Evolutionary conservation across 2,113 vertebrate species (phyloP).

Genomic region (Tetraodon nigroviridis): DNA sequence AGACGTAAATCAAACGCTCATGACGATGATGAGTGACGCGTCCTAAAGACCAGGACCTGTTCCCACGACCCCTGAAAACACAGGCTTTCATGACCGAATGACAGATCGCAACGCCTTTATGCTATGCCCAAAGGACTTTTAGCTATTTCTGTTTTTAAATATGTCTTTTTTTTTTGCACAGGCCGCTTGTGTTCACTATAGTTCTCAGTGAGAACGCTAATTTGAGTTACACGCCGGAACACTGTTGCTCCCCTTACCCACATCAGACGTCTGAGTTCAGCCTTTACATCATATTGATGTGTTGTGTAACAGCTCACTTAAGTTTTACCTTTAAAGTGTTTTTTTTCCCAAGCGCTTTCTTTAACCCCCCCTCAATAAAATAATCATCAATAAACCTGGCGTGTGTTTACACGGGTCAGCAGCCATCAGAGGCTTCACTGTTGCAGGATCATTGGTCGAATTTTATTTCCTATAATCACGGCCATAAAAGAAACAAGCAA

Average conservation of each 20-base stretch:
- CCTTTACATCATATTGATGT: slow-evolving; percentile 77
- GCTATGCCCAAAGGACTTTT: slow-evolving; percentile 9
- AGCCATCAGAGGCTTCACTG: too few relatives aligned
- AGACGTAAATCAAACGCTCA: too few relatives aligned
- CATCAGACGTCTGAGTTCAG: too few relatives aligned
- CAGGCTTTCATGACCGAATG: slow-evolving; percentile 7
- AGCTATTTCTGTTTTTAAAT: slow-evolving; percentile 9
- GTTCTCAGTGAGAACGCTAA: slow-evolving; percentile 76
- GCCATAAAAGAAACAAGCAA: slow-evolving; percentile 14
- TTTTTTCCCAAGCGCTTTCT: not conserved
- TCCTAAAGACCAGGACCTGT: not conserved
- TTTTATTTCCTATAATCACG: not conserved
- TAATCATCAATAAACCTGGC: not conserved
- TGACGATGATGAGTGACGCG: too few relatives aligned
- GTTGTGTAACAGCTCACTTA: slow-evolving; percentile 27
- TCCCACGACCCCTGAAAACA: not conserved
- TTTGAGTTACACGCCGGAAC: slow-evolving; percentile 30
- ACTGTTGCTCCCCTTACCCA: slow-evolving; percentile 9
- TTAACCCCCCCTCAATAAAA: not conserved
- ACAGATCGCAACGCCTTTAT: slow-evolving; percentile 3
- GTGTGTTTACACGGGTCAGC: not conserved
- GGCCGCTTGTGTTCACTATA: slow-evolving; percentile 45
- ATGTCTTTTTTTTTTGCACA: slow-evolving; percentile 15
- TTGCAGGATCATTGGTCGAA: too few relatives aligned
- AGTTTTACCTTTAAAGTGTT: slow-evolving; percentile 17